These are phyloP conservation scores for Paralichthys olivaceus DNA, from an alignment of 2,113 vertebrate species.

Conservation along the genomic window DNA sequence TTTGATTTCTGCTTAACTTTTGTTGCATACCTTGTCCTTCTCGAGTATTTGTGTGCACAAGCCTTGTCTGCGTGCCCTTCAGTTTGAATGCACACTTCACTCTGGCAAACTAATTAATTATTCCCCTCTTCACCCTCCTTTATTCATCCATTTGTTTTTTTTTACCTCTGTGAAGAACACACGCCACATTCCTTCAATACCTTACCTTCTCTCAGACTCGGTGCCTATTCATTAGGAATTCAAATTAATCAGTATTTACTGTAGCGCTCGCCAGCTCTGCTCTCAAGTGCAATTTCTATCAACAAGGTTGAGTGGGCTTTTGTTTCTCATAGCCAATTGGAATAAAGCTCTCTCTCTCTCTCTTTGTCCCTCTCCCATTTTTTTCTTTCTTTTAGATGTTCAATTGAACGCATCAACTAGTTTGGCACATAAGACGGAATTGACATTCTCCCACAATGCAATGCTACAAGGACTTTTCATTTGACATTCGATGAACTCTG, in stretches of 20 bases:
- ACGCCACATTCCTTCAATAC: conserved; percentile 75
- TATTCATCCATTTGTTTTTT: conserved; percentile 74
- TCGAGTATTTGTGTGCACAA: conserved; percentile 42
- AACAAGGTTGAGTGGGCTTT: conserved; percentile 82
- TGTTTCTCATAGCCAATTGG: conserved; percentile 78
- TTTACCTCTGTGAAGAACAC: conserved; percentile 68
- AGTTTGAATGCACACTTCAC: conserved; percentile 75
- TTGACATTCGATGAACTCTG: conserved; percentile 71
- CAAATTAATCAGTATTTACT: conserved; percentile 81
- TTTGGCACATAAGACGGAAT: conserved; percentile 62
- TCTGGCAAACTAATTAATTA: conserved; percentile 76
- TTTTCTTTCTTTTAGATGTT: conserved; percentile 60
- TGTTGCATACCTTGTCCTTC: conserved; percentile 64
- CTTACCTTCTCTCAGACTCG: conserved; percentile 65
- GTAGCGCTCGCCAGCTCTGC: conserved; percentile 72
- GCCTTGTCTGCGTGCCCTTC: conserved; percentile 65
- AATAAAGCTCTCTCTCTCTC: conserved; percentile 56
- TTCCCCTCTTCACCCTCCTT: conserved; percentile 75
- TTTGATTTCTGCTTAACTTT: conserved; percentile 71
- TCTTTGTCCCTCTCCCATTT: conserved; percentile 46
- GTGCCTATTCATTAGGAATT: conserved; percentile 79
- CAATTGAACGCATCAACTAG: conserved; percentile 74
- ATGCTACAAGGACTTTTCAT: conserved; percentile 70
- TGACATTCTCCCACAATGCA: conserved; percentile 59
- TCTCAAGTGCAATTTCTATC: conserved; percentile 82